A percentile compares a stretch with the other conserved stretches of the same genome.
Conservation (phyloP, 1,140 invertebrate genomes). For the Acyrthosiphon pisum region DNA sequence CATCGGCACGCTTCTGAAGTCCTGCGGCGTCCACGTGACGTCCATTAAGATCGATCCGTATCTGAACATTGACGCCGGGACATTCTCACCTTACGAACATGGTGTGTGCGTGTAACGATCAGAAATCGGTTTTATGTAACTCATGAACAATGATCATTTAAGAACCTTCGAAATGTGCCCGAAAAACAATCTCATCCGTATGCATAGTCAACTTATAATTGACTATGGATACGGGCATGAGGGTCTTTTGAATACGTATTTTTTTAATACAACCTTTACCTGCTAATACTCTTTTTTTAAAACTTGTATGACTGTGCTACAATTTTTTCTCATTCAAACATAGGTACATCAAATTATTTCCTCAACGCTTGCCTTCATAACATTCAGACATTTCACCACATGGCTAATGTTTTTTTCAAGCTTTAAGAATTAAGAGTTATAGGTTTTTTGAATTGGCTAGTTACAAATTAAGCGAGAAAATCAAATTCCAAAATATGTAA, state of each 20-base stretch:
- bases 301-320: neutral
- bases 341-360: neutral
- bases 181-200: neutral
- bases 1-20: constrained; percentile 93
- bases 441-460: neutral
- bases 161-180: neutral
- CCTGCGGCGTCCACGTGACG: constrained; percentile 89
- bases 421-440: neutral
- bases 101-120: constrained; percentile 69
- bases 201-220: too few relatives aligned
- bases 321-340: neutral
- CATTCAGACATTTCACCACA: neutral
- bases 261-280: neutral
- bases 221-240: too few relatives aligned
- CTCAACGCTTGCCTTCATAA: neutral
- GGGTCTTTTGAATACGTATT: neutral
- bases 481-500: neutral
- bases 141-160: neutral
- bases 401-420: neutral
- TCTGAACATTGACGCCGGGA: constrained; percentile 98
- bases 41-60: constrained; percentile 99
- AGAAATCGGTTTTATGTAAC: neutral
- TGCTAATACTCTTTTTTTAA: neutral
- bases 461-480: neutral
- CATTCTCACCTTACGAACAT: constrained; percentile 98